Percentiles rank a stretch among this genome's conserved stretches.
phyloP scores from a whole-genome alignment of 2,888 invertebrate genomes.

The Dolichomitus sp. region DNA sequence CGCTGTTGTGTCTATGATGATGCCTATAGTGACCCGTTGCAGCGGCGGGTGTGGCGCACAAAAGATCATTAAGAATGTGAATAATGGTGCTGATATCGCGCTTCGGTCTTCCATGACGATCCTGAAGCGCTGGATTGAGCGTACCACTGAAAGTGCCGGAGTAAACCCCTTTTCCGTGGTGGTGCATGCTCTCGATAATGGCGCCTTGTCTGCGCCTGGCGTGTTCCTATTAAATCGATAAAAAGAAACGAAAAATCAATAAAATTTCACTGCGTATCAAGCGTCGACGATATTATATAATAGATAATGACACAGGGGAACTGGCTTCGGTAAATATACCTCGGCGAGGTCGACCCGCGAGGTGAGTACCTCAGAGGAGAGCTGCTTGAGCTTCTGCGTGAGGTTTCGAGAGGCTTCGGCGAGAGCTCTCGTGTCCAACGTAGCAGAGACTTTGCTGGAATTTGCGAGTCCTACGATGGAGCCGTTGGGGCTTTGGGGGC shows the following conservation, averaged over 20 bases:
- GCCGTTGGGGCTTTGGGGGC: constrained; percentile 76
- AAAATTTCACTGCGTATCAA: background rate
- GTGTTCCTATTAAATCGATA: constrained; percentile 78
- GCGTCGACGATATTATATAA: background rate
- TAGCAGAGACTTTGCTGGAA: constrained; percentile 79
- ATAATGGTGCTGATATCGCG: constrained; percentile 98
- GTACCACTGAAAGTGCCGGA: constrained; percentile 99
- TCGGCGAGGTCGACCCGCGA: constrained; percentile 85
- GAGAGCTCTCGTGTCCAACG: constrained; percentile 91
- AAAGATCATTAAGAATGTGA: constrained; percentile 97
- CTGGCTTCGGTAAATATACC: constrained; percentile 83
- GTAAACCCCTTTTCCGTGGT: constrained; percentile 97
- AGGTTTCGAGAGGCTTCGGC: constrained; percentile 97
- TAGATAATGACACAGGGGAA: constrained; percentile 68
- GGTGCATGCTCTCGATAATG: constrained; percentile 96
- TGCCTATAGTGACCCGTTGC: constrained; percentile 82
- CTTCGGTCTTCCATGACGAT: constrained; percentile 96
- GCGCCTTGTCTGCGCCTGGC: constrained; percentile 89
- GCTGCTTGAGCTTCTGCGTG: constrained; percentile 95
- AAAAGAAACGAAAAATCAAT: constrained; percentile 28
- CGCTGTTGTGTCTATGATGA: constrained; percentile 81
- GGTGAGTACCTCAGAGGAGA: constrained; percentile 96
- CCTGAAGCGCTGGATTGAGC: constrained; percentile 96
- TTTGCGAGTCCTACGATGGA: constrained; percentile 80
- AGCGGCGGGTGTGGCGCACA: constrained; percentile 93